Evolutionary conservation across 2,888 invertebrate species (phyloP), one percentile per base, ranked within the genome.

Genomic region (Lacanobia wlatinum): DNA sequence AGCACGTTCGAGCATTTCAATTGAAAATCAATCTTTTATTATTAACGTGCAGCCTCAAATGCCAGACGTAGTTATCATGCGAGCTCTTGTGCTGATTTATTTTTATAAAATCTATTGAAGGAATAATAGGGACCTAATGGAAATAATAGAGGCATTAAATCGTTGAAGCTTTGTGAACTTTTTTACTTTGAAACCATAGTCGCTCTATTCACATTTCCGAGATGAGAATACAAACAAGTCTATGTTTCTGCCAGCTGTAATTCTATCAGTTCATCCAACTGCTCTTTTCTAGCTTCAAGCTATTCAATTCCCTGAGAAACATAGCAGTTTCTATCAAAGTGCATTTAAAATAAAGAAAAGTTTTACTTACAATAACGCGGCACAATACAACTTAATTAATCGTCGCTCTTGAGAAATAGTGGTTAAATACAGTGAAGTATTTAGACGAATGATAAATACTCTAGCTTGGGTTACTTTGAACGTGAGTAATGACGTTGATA

Each of bases 401-500:
- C 56, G 48, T 75, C 65, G 53, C 72, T 65, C 66, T 65, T 78
- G 82, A 87, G 85, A 71, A 83, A 81, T 83, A 61, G 61, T 66
- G 60, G 67, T 63, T 78, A 74, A 82, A 73, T 74, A 80, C 68
- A 70, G 77, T 66, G 65, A 82, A 82, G 75, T 87, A 76, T 83
- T 86, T 82, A 82, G 77, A 73, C 70, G 61, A 82, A 70, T 84
- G 82, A 87, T 83, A 78, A 84, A 87, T 86, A 78, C 72, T 81
- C 74, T 71, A 66, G 79, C 61, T 72, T 76, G 76, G 73, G 82
- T 85, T 87, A 74, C 83, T 79, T 70, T 74, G 67, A 80, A 80
- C 83, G 84, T 84, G 87, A 88, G 82, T 87, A 87, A 88, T 89
- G 87, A 87, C 80, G 79, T 83, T 86, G 85, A 83, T 86, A 82